Conservation (phyloP, 2,888 invertebrate genomes). For the Griposia aprilina region DNA sequence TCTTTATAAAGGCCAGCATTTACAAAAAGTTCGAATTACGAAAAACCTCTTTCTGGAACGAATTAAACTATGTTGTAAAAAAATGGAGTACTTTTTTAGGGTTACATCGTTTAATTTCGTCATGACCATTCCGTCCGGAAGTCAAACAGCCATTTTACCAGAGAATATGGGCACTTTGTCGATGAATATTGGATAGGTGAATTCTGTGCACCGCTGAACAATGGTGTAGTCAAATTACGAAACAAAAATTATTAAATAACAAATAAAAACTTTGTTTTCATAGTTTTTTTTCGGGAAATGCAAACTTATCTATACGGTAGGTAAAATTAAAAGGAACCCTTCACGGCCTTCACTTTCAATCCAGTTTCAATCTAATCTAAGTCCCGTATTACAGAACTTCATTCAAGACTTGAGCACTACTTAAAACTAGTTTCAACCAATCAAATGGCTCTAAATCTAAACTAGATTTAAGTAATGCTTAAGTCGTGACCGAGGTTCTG, state of each 20-base stretch:
- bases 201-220: background rate
- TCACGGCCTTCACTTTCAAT: too few species aligned
- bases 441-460: too few species aligned
- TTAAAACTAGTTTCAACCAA: too few species aligned
- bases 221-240: background rate
- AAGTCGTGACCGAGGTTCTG: too few species aligned
- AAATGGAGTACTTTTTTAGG: too few species aligned
- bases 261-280: background rate
- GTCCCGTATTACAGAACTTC: too few species aligned
- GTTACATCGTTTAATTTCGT: background rate
- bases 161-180: background rate
- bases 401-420: too few species aligned
- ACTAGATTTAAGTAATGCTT: too few species aligned
- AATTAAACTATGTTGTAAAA: background rate
- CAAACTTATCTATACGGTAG: background rate
- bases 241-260: too few species aligned
- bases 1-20: background rate
- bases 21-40: slow-evolving; percentile 15
- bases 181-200: background rate
- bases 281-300: background rate
- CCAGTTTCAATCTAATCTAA: too few species aligned
- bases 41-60: background rate
- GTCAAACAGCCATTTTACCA: background rate
- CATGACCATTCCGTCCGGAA: background rate
- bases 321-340: background rate